phyloP scores from a whole-genome alignment of 1,140 invertebrate genomes.

The Drosophila kepulauana region DNA sequence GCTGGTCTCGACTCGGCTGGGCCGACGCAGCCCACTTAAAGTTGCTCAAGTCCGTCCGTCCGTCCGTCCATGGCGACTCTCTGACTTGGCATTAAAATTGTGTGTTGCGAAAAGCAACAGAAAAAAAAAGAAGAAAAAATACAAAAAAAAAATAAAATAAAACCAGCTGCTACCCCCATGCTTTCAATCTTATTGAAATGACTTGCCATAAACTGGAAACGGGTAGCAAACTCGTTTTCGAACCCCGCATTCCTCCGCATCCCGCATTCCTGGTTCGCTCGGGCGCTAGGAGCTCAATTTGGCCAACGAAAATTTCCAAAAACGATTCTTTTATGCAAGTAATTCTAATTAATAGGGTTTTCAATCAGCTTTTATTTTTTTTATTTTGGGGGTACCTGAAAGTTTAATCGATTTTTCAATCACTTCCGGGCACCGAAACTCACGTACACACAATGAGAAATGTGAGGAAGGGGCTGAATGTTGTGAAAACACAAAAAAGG shows the following conservation, averaged over 20 bases:
- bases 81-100: constrained; percentile 63
- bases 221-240: constrained; percentile 70
- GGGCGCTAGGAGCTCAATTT: constrained; percentile 9
- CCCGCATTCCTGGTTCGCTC: background rate
- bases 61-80: constrained; percentile 49
- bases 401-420: constrained; percentile 20
- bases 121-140: background rate
- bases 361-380: constrained; percentile 33
- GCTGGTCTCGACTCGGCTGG: constrained; percentile 16
- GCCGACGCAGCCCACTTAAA: constrained; percentile 73
- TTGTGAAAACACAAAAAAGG: background rate
- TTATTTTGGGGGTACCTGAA: background rate
- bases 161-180: constrained; percentile 77
- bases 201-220: constrained; percentile 68
- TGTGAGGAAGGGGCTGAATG: background rate
- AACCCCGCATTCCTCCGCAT: constrained; percentile 47
- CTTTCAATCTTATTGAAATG: constrained; percentile 61
- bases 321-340: constrained; percentile 66
- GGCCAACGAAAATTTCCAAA: constrained; percentile 52
- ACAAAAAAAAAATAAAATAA: constrained; percentile 5
- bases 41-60: constrained; percentile 65
- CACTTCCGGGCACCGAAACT: constrained; percentile 4
- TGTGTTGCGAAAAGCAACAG: constrained; percentile 65
- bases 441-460: background rate
- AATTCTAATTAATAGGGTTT: constrained; percentile 75